phyloP scores from a whole-genome alignment of 2,888 invertebrate species.

The Monoplex corrugatus region DNA sequence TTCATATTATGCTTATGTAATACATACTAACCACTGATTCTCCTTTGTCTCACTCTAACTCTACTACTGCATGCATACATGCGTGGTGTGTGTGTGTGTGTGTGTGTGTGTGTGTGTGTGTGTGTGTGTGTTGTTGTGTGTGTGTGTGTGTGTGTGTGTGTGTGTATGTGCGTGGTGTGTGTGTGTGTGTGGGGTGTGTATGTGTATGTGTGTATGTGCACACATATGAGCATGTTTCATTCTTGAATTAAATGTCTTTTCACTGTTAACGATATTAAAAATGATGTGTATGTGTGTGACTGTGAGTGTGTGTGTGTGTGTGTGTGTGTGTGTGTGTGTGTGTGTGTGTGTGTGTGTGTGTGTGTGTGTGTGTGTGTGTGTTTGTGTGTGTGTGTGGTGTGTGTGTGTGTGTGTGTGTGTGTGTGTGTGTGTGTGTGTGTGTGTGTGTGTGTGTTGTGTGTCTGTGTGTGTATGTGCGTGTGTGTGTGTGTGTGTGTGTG shows the following conservation, averaged over 20 bases:
- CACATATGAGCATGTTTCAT: too few species aligned
- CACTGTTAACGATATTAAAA: too few species aligned
- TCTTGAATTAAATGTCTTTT: too few species aligned
- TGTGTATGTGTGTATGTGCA: too few species aligned
- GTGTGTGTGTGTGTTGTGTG: background rate
- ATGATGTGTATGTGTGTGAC: background rate
- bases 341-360: background rate
- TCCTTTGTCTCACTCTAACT: too few species aligned
- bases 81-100: background rate
- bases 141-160: background rate
- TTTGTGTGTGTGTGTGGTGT: background rate
- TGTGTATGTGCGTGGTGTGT: background rate
- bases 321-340: background rate
- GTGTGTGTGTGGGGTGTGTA: background rate
- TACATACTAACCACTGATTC: too few species aligned
- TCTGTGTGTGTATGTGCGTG: conserved; percentile 2
- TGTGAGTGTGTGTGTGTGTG: background rate
- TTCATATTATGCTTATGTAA: too few species aligned
- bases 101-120: background rate
- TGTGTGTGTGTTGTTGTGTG: background rate
- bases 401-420: conserved; percentile 16
- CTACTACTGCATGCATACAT: background rate
- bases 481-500: background rate
- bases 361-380: background rate
- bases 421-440: background rate